A percentile compares a stretch with the other conserved stretches of the same genome.
phyloP scores from a whole-genome alignment of 2,113 vertebrate species.

The Siphamia tubifer region DNA sequence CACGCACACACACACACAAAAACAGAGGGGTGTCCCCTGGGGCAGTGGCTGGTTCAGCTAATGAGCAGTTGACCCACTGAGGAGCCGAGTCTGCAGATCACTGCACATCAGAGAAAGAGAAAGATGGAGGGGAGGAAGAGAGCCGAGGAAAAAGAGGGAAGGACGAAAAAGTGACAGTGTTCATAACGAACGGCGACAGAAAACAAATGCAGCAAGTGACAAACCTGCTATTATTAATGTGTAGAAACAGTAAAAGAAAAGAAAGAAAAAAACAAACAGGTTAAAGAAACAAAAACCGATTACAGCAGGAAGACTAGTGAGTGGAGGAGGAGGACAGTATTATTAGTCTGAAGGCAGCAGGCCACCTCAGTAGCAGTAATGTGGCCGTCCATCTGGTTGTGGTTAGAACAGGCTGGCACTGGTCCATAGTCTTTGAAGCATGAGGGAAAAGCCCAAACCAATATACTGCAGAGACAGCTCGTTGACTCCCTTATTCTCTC shows the following conservation, averaged over 20 bases:
- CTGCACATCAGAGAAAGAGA: slow-evolving; percentile 57
- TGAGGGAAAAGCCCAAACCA: slow-evolving; percentile 30
- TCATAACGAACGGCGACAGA: slow-evolving; percentile 11
- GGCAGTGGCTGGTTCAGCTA: slow-evolving; percentile 70
- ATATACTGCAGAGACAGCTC: slow-evolving; percentile 10
- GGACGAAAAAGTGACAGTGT: slow-evolving; percentile 1
- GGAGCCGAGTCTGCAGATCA: slow-evolving; percentile 61
- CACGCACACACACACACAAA: slow-evolving; percentile 29
- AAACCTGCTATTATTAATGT: not conserved
- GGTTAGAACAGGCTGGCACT: slow-evolving; percentile 56
- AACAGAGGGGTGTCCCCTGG: slow-evolving; percentile 55
- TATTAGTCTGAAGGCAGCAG: slow-evolving; percentile 52
- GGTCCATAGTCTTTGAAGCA: slow-evolving; percentile 57
- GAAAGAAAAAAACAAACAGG: not conserved
- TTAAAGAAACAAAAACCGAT: not conserved
- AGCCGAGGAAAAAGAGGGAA: not conserved
- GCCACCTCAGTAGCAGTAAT: slow-evolving; percentile 58
- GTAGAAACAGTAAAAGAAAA: not conserved
- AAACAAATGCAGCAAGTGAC: slow-evolving; percentile 10
- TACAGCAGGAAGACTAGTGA: not conserved
- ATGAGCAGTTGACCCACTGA: slow-evolving; percentile 78
- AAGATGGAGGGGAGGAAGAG: slow-evolving; percentile 10
- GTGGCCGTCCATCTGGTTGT: slow-evolving; percentile 64
- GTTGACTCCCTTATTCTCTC: slow-evolving; percentile 23
- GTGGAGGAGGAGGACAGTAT: slow-evolving; percentile 25